Conservation (phyloP, 2,113 vertebrate genomes). For the Apteryx owenii region DNA sequence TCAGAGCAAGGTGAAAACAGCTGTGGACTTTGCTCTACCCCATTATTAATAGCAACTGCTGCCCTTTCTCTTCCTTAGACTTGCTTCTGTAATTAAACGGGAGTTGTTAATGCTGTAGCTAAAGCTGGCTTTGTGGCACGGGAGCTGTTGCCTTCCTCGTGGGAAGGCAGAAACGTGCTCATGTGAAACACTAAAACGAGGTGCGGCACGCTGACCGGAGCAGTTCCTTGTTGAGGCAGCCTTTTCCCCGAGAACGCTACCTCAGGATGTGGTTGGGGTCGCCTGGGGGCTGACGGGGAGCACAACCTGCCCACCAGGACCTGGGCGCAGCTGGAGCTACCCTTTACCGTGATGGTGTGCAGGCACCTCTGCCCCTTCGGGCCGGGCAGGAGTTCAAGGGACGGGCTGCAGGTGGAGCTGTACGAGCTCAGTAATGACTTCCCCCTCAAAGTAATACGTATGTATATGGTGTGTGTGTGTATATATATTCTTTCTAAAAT, state of each 20-base stretch:
- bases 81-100: neutral
- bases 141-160: neutral
- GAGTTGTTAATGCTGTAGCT: neutral
- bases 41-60: too few species aligned
- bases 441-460: neutral
- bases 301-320: too few species aligned
- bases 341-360: neutral
- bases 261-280: neutral
- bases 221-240: neutral
- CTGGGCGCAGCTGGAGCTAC: neutral
- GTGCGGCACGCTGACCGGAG: rapidly evolving
- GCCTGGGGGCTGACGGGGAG: rapidly evolving
- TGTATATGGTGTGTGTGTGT: too few species aligned
- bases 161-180: neutral
- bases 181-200: rapidly evolving
- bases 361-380: neutral
- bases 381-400: neutral
- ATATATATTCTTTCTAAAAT: neutral
- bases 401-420: slow-evolving; percentile 40
- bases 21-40: rapidly evolving
- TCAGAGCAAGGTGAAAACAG: rapidly evolving
- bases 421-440: neutral
- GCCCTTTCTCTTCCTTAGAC: neutral
- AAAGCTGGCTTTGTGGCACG: neutral
- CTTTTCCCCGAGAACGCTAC: neutral